Evolutionary conservation across 2,888 invertebrate genomes (phyloP), one percentile per base, ranked within the genome.

Genomic region (Patella depressa): DNA sequence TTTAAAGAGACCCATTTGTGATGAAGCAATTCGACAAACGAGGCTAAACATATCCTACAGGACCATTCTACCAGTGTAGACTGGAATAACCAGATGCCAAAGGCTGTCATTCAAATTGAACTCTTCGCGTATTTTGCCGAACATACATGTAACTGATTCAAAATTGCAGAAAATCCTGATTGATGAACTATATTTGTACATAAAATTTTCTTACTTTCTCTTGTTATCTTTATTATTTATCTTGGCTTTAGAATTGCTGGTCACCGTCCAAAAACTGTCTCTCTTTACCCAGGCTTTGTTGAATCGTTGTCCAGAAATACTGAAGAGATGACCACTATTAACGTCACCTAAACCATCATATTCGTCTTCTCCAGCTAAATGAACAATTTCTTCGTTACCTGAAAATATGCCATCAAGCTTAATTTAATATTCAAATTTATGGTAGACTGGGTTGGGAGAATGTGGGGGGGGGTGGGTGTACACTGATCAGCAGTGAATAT

Each of bases 191-290:
- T 34, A 34, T 34, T 5, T 34, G 4, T 34, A 34, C 4, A 34
- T 3, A 34, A 34, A 34, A 34, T 5, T 5, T 34, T 7, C 77
- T 74, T 78, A 84, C 84, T 71, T 81, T 34, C 71, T 76, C 72
- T 82, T 76, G 2, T 76, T 53, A 29, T 85, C 84, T 15, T 79
- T 81, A 55, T 85, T 85, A 73, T 84, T 84, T 29, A 76, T 83
- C 53, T 74, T 53, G 7, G 80, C 83, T 69, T 77, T 81, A 72
- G 78, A 75, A 29, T 74, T 76, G 2, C 71, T 72, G 15, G 77
- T 82, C 34, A 85, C 83, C 0, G 77, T 74, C 80, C 75, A 78
- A 74, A 85, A 83, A 19, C 80, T 74, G 55, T 83, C 79, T 12
- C 75, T 77, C 9, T 76, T 73, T 17, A 85, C 83, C 53, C 70